These are phyloP conservation scores for Rhagologus leucostigma DNA, from an alignment of 2,113 vertebrate genomes.

Conservation along the genomic window DNA sequence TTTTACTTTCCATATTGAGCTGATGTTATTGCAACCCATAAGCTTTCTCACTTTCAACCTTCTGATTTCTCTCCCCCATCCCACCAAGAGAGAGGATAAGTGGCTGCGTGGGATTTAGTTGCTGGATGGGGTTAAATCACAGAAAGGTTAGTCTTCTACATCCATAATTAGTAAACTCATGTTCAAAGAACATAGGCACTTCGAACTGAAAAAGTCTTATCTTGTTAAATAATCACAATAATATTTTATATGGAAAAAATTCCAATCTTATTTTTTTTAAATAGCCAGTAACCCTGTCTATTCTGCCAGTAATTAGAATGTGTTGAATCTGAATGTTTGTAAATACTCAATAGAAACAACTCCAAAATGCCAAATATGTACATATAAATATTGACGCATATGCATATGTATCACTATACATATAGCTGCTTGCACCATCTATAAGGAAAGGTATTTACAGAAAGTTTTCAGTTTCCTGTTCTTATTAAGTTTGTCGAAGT, in stretches of 20 bases:
- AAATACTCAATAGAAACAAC: background rate
- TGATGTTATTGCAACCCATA: background rate
- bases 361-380: background rate
- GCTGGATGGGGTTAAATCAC: background rate
- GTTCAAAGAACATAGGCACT: background rate
- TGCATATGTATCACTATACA: background rate
- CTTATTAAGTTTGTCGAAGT: background rate
- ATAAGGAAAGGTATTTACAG: background rate
- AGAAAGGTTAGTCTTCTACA: background rate
- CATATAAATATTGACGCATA: background rate
- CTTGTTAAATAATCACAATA: background rate
- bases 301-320: background rate
- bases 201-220: background rate
- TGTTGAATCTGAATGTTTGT: background rate
- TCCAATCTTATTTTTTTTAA: background rate
- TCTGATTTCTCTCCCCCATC: background rate
- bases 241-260: background rate
- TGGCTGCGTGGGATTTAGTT: background rate
- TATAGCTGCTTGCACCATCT: background rate
- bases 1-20: background rate
- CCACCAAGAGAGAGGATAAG: background rate
- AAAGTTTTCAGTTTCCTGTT: background rate
- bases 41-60: background rate
- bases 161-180: background rate
- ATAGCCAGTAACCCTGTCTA: background rate